Conservation (phyloP, 23 tunicate species). For the Oikopleura vanhoeffeni region DNA sequence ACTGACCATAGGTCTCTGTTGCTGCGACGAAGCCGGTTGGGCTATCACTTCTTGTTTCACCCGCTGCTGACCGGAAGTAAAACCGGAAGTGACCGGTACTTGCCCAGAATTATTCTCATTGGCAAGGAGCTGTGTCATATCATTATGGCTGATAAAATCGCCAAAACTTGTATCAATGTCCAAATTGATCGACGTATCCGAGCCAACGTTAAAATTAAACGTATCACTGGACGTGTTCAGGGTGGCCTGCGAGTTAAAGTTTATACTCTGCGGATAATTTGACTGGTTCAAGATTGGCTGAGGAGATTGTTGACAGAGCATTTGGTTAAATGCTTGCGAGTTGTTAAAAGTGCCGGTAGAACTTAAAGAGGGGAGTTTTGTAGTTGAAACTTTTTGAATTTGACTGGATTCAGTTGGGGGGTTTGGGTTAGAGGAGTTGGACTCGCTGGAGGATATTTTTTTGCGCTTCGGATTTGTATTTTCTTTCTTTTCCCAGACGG, state of each 20-base stretch:
- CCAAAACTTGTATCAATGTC: slow-evolving; percentile 13
- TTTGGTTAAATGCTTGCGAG: neutral
- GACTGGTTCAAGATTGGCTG: neutral
- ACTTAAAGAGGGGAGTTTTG: neutral
- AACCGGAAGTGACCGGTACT: neutral
- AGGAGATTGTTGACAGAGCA: neutral
- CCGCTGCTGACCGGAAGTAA: neutral
- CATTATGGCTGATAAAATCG: neutral
- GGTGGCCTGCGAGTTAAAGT: neutral
- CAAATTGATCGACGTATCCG: neutral
- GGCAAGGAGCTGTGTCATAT: neutral
- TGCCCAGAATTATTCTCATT: neutral
- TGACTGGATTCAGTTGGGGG: neutral
- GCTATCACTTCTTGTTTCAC: neutral
- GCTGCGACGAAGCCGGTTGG: neutral
- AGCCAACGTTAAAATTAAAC: neutral
- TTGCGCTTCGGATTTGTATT: neutral
- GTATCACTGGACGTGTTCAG: neutral
- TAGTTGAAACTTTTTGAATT: too few relatives aligned
- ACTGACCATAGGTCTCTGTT: neutral
- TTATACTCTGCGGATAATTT: neutral
- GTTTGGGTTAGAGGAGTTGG: neutral
- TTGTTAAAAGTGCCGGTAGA: neutral
- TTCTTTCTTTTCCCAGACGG: slow-evolving; percentile 12
- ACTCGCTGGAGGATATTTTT: neutral